Evolutionary conservation across 2,113 vertebrate species (phyloP), one percentile per base, ranked within the genome.

Genomic region (Myanophis thanlyinensis): DNA sequence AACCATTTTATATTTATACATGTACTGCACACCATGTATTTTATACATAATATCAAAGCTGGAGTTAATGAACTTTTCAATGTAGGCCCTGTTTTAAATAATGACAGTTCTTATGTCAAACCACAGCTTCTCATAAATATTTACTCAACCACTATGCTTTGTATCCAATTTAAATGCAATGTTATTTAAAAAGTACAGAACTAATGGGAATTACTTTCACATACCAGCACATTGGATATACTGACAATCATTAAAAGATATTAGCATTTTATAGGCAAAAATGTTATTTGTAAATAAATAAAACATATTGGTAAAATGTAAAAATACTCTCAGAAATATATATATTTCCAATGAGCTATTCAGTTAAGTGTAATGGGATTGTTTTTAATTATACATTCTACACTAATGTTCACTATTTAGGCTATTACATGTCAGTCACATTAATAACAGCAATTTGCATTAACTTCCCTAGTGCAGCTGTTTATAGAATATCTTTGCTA

Each of bases 371-470:
- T 97, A 88, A 96, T 96, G 96, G 97, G 96, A 97, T 97, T 97
- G 97, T 94, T 92, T 97, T 97, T 98, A 98, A 98, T 98, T 98
- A 98, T 92, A 98, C 94, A 96, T 98, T 97, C 97, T 94, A 88
- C 96, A 95, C 95, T 95, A 96, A 94, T 92, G 95, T 96, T 97
- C 97, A 96, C 97, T 98, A 96, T 98, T 98, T 97, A 97, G 97
- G 96, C 97, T 97, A 98, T 98, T 98, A 98, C 96, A 97, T 98
- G 98, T 96, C 98, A 98, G 93, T 98, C 98, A 98, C 97, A 96
- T 95, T 98, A 98, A 98, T 98, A 98, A 98, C 97, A 97, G 98
- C 98, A 98, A 98, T 98, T 97, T 97, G 95, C 97, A 95, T 97
- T 97, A 97, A 98, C 98, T 98, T 97, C 96, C 97, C 90, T 95